These are phyloP conservation scores for Nibea albiflora DNA, from an alignment of 2,113 vertebrate genomes.

Conservation along the genomic window DNA sequence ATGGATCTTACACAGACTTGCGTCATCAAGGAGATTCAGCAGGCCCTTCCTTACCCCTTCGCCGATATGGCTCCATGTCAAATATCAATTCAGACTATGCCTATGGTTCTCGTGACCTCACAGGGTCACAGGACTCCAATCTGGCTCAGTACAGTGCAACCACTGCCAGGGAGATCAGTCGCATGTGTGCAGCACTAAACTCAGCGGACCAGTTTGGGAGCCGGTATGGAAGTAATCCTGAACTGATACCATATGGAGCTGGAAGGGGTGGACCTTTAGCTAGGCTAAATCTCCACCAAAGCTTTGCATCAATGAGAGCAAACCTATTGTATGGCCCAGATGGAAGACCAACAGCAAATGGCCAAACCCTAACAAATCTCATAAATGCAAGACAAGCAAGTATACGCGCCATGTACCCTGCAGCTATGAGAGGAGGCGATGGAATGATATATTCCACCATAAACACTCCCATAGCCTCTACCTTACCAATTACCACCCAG, in stretches of 20 bases:
- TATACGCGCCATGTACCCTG: conserved; percentile 91
- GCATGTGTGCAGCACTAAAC: conserved; percentile 98
- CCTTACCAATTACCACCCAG: conserved; percentile 98
- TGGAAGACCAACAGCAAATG: conserved; percentile 80
- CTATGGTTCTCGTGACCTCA: conserved; percentile 86
- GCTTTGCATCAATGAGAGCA: conserved; percentile 87
- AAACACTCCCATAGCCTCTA: conserved; percentile 97
- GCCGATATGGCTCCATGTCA: conserved; percentile 95
- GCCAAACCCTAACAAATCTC: conserved; percentile 87
- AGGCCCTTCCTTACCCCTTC: conserved; percentile 89
- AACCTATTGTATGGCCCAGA: conserved; percentile 91
- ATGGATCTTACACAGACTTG: conserved; percentile 95
- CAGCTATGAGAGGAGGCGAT: conserved; percentile 92
- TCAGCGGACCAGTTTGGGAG: conserved; percentile 94
- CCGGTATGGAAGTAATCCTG: conserved; percentile 87
- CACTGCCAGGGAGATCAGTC: conserved; percentile 95
- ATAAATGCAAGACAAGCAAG: conserved; percentile 87
- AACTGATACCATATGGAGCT: conserved; percentile 89
- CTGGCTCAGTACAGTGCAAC: conserved; percentile 97
- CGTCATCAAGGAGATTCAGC: conserved; percentile 90
- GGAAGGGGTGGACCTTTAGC: conserved; percentile 82
- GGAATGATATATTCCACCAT: conserved; percentile 99
- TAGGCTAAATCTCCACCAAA: conserved; percentile 86
- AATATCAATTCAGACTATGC: conserved; percentile 94
- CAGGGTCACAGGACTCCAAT: conserved; percentile 91